A percentile compares a stretch with the other conserved stretches of the same genome.
These are phyloP conservation scores for Drosophila flavopinicola DNA, from an alignment of 2,888 invertebrate species.

Conservation along the genomic window DNA sequence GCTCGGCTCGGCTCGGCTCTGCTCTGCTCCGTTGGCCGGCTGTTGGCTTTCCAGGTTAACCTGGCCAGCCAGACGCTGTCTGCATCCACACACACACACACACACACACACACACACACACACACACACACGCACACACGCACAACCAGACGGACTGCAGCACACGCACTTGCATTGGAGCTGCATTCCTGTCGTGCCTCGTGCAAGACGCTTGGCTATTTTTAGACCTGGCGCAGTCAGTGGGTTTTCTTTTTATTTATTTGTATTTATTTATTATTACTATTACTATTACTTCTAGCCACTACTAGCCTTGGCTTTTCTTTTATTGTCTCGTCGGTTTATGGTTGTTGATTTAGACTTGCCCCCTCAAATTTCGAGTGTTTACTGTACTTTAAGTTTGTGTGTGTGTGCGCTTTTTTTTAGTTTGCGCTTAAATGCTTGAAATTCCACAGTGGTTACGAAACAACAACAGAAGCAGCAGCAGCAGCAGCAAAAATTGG, in stretches of 20 bases:
- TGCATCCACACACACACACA: constrained; percentile 43
- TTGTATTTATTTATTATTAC: constrained; percentile 11
- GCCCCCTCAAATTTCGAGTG: constrained; percentile 44
- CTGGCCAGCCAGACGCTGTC: constrained; percentile 64
- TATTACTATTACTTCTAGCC: constrained; percentile 6
- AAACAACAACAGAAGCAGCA: constrained; percentile 22
- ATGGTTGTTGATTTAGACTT: constrained; percentile 59
- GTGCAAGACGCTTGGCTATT: constrained; percentile 61
- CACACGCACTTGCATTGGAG: constrained; percentile 60
- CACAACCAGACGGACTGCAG: constrained; percentile 25
- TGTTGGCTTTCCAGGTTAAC: constrained; percentile 54
- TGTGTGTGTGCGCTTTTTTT: constrained; percentile 4
- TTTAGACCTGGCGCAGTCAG: constrained; percentile 68
- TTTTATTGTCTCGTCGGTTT: constrained; percentile 30
- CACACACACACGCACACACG: constrained; percentile 13
- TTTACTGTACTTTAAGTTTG: constrained; percentile 58
- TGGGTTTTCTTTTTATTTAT: constrained; percentile 47
- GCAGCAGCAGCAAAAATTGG: constrained; percentile 11
- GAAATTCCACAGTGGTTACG: constrained; percentile 55
- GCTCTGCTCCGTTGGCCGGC: constrained; percentile 13
- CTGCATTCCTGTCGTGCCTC: constrained; percentile 72
- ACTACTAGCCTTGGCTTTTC: not conserved
- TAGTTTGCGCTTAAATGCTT: constrained; percentile 49
- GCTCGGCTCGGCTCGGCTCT: constrained; percentile 9
- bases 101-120: constrained; percentile 10